Base-by-base conservation (phyloP, 2,113 vertebrate genomes). In the Chauna torquata region DNA sequence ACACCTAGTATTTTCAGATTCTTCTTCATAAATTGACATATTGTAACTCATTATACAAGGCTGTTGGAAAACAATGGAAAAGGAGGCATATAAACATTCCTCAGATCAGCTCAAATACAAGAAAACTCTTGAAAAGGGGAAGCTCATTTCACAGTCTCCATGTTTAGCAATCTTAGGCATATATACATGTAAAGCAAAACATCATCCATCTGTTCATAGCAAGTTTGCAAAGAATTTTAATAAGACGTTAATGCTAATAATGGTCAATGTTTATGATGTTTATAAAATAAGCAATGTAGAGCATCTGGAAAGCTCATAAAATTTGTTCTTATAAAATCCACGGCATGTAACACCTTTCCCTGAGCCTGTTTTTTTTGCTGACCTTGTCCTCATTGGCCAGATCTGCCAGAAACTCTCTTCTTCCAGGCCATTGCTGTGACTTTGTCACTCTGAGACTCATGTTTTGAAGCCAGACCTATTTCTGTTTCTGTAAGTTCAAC, bases 231-330 rank as follows among this genome's bases (percentile, higher is more conserved):
- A 38, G 78, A 92, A 91, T 89, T 87, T 95, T 84, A 95, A 65
- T 89, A 85, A 77, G 89, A 90, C 9, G 86, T 74, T 94, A 94
- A 94, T 62, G 78, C 47, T 90, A 95, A 95, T 95, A 95, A 96
- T 86, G 87, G 78, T 42, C 54, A 62, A 28, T 59, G 78, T 90
- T 95, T 80, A 87, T 74, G 45, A 82, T 72, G 66, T 76, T 89
- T 95, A 57, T 92, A 91, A 95, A 95, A 80, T 45, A 96, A 89
- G 64, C 57, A 85, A 30, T 17, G 32, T 82, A 28, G 32, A 85
- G 36, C 84, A 95, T 70, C 89, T 96, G 58, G n/a, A 90, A 88
- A 88, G 58, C 54, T 70, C 59, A 0, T 81, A 87, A 85, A 89
- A 82, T 57, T 58, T 89, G 45, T 82, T 91, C 55, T 82, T 80